Evolutionary conservation across 2,797 vertebrate species (phyloP).

Genomic region (Pseudochromis fuscus): DNA sequence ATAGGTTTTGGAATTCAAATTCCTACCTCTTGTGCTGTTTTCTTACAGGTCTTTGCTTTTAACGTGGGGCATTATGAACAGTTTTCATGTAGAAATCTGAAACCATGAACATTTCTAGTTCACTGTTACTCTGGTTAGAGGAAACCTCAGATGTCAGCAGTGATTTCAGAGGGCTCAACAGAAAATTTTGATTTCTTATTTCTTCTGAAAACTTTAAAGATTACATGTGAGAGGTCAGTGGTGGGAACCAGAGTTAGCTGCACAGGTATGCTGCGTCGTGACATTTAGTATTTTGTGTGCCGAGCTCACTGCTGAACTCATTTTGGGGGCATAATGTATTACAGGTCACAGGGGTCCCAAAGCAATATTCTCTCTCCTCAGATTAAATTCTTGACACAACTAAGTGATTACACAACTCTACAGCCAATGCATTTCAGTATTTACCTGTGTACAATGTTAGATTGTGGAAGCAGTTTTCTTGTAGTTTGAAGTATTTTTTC

Average conservation of each 20-base stretch:
- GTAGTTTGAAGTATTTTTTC: slow-evolving; percentile 16
- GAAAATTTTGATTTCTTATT: slow-evolving; percentile 42
- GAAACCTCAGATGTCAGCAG: slow-evolving; percentile 35
- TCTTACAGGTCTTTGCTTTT: slow-evolving; percentile 47
- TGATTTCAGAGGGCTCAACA: slow-evolving; percentile 39
- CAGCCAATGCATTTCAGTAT: slow-evolving; percentile 32
- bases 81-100: slow-evolving; percentile 35
- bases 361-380: slow-evolving; percentile 63
- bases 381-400: slow-evolving; percentile 26
- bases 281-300: slow-evolving; percentile 70
- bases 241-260: slow-evolving; percentile 21
- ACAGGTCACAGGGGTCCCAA: slow-evolving; percentile 58
- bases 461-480: slow-evolving; percentile 16
- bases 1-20: slow-evolving; percentile 61
- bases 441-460: slow-evolving; percentile 23
- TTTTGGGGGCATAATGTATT: slow-evolving; percentile 50
- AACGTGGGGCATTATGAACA: slow-evolving; percentile 69
- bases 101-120: slow-evolving; percentile 26
- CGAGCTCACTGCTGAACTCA: slow-evolving; percentile 53
- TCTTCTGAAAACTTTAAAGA: slow-evolving; percentile 49
- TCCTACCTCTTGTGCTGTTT: slow-evolving; percentile 68
- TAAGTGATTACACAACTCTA: slow-evolving; percentile 1
- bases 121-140: slow-evolving; percentile 27
- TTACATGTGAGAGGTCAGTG: slow-evolving; percentile 60
- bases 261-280: slow-evolving; percentile 27